These are phyloP conservation scores for chimpanzee (Pan troglodytes) DNA, from an alignment of 2,113 vertebrate species.

Conservation along the genomic window NHGRI_mPanTro3-v2.1_pri NC_086015.1:63805001-63805500, in stretches of 20 bases:
- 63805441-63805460: accelerated
- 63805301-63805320: neutral
- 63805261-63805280: neutral
- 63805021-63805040: neutral
- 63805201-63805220: neutral
- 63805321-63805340: neutral
- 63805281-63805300: neutral
- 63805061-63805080: neutral
- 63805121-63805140: neutral
- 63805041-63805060: neutral
- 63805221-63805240: neutral
- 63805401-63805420: neutral
- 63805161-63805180: neutral
- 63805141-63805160: neutral
- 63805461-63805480: neutral
- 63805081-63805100: neutral
- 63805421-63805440: accelerated
- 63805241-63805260: accelerated
- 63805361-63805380: neutral
- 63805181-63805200: neutral
- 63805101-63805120: neutral
- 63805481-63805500: neutral
- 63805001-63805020: neutral
- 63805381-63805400: neutral
- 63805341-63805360: neutral